These are phyloP conservation scores for Turnix velox DNA, from an alignment of 2,113 vertebrate genomes.

Conservation along the genomic window DNA sequence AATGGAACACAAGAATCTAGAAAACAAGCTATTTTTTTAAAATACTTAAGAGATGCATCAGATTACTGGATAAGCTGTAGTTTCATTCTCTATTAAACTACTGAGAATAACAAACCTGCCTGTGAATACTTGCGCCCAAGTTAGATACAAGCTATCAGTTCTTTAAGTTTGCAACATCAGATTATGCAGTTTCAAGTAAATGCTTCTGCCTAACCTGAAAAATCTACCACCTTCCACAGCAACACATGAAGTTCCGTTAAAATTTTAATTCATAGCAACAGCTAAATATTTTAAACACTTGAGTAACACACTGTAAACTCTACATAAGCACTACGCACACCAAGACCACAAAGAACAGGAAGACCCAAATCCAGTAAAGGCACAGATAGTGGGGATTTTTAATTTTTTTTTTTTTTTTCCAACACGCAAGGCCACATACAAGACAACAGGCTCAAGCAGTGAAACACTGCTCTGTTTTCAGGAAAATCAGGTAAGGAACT, in stretches of 20 bases:
- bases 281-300: slow-evolving; percentile 11
- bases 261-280: neutral
- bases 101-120: slow-evolving; percentile 10
- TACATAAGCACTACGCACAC: neutral
- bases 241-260: slow-evolving; percentile 32
- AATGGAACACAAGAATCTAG: slow-evolving; percentile 4
- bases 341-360: slow-evolving; percentile 25
- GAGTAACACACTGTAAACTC: neutral
- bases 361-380: slow-evolving; percentile 48
- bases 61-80: neutral
- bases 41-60: neutral
- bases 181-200: neutral
- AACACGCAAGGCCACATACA: slow-evolving; percentile 24
- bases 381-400: neutral
- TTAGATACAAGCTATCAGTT: neutral
- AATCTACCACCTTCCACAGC: slow-evolving; percentile 1
- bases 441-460: neutral
- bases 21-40: slow-evolving; percentile 22
- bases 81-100: slow-evolving; percentile 6
- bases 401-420: neutral
- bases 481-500: neutral
- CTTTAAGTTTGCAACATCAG: neutral
- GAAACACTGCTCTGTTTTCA: neutral
- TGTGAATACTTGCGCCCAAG: slow-evolving; percentile 2
- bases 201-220: slow-evolving; percentile 14